Base-by-base conservation (phyloP, 2,888 invertebrate species). In the Cantharis nigra region DNA sequence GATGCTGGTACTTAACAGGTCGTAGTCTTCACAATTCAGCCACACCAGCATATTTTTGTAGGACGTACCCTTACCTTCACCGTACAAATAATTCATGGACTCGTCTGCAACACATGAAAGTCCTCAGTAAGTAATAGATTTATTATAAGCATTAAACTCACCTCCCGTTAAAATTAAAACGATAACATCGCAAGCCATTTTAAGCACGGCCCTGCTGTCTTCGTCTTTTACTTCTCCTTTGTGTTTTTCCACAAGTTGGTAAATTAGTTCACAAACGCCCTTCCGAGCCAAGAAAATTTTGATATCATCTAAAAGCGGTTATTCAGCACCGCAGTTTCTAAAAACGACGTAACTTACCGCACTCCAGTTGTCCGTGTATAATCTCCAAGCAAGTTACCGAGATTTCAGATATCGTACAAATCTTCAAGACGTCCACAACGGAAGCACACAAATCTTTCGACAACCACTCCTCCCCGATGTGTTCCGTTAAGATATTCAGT, bases 151-250 rank as follows among this genome's bases (percentile, higher is more conserved):
- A 3, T 20, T 20, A 20, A 20, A 20, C n/a, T 86, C 88, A 96
- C 96, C 97, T 89, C 96, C 97, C 75, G 96, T 96, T 64, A 97
- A 89, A 77, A 97, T 93, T 72, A 95, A 91, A 30, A 97, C 94
- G 81, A 97, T 92, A 49, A 97, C 91, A 87, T 97, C 96, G 85
- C 96, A 96, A 20, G 96, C 95, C 86, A 95, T 91, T 89, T 96
- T 96, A 88, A 96, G 91, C 5, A 95, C 90, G 3, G 93, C 92
- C 82, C 92, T 89, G 16, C 91, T 91, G 80, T 93, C 93, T 81
- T 93, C 93, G 85, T 92, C 92, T 72, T 91, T 91, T 75, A 92
- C 90, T 75, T 85, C 89, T 82, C 89, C 90, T 86, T 91, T 93
- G 84, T 93, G 92, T 83, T 92, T 92, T 85, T 95, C 94, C 49